Percentiles rank a stretch among this genome's conserved stretches.
phyloP scores from a whole-genome alignment of 1,140 invertebrate genomes.

The Eciton burchellii region DNA sequence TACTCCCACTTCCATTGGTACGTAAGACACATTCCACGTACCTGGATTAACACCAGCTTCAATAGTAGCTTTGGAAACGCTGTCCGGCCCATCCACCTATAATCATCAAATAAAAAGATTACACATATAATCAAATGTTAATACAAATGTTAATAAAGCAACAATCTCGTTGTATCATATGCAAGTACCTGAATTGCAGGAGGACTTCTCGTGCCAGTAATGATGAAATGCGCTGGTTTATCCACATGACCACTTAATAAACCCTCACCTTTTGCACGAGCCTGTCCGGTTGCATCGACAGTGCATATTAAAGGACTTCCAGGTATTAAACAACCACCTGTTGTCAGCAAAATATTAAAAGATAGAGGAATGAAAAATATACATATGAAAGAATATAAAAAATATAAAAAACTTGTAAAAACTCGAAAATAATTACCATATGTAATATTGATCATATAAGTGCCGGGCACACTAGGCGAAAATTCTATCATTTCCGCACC shows the following conservation, averaged over 20 bases:
- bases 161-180: too few species aligned
- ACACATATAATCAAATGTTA: neutral
- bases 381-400: neutral
- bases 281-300: conserved; percentile 88
- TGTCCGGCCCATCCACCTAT: conserved; percentile 89
- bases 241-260: conserved; percentile 87
- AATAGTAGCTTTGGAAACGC: conserved; percentile 87
- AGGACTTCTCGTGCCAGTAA: conserved; percentile 83
- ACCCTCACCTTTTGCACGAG: conserved; percentile 88
- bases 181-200: conserved; percentile 81
- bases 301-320: conserved; percentile 86
- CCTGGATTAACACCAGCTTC: conserved; percentile 85
- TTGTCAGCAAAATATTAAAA: neutral
- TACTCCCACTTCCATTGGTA: conserved; percentile 90
- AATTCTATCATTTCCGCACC: conserved; percentile 93
- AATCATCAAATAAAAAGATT: neutral
- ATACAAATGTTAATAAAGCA: neutral
- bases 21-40: conserved; percentile 88
- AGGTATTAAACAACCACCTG: conserved; percentile 86
- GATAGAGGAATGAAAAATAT: neutral
- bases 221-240: conserved; percentile 82
- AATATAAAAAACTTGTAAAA: neutral
- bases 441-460: conserved; percentile 94
- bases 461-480: conserved; percentile 94
- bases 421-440: conserved; percentile 88